These are phyloP conservation scores for Microcebus lehilahytsara DNA, from an alignment of 2,113 vertebrate species.

Conservation along the genomic window DNA sequence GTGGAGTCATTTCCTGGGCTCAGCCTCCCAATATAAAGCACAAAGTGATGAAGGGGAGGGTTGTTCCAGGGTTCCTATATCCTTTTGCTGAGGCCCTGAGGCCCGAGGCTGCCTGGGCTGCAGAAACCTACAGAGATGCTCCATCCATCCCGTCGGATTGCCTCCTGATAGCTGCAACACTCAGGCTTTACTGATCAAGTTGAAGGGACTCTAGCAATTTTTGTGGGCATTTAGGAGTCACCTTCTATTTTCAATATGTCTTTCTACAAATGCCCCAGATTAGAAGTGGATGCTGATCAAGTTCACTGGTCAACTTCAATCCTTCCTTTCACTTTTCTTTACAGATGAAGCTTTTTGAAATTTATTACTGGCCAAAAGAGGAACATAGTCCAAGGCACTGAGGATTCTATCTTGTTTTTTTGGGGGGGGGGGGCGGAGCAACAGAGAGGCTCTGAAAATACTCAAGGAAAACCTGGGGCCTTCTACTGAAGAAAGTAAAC, in stretches of 20 bases:
- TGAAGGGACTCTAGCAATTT: not conserved
- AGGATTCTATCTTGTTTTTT: not conserved
- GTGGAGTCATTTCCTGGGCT: not conserved
- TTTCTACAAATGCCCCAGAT: not conserved
- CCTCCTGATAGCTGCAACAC: not conserved
- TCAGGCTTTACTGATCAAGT: not conserved
- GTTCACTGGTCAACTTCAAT: not conserved
- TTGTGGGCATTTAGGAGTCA: no score
- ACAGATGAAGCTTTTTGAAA: not conserved
- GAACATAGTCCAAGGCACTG: not conserved
- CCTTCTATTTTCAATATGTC: not conserved
- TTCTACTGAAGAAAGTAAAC: not conserved
- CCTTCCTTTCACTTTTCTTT: not conserved
- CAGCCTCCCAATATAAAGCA: not conserved
- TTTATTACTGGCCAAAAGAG: not conserved
- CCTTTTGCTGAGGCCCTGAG: not conserved
- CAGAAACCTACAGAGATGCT: not conserved
- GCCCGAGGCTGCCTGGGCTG: not conserved
- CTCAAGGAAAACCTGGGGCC: not conserved
- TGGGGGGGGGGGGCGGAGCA: fast-evolving
- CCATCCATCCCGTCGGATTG: not conserved
- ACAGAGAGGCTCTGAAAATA: not conserved
- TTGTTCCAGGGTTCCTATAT: not conserved
- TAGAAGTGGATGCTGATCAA: not conserved
- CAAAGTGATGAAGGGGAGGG: not conserved